Evolutionary conservation across 2,888 invertebrate species (phyloP).

Genomic region (Lagria hirta): DNA sequence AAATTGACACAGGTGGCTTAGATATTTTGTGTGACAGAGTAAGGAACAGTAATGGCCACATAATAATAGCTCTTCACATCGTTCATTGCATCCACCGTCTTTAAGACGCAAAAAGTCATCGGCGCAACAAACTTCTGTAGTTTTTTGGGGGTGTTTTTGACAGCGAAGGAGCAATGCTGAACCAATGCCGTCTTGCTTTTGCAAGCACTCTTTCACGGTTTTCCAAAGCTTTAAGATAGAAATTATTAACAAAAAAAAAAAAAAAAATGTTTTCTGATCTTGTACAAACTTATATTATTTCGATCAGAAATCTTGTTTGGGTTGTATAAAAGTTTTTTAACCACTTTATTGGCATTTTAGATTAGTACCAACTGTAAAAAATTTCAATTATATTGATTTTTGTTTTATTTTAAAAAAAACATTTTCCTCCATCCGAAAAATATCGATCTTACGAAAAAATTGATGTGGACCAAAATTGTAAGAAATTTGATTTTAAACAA

Average conservation of each 20-base stretch:
- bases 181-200: slow-evolving; percentile 58
- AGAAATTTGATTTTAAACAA: too few relatives aligned
- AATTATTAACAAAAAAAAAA: neutral
- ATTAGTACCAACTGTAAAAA: too few relatives aligned
- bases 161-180: slow-evolving; percentile 56
- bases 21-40: neutral
- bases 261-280: too few relatives aligned
- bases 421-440: too few relatives aligned
- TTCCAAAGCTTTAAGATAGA: slow-evolving; percentile 60
- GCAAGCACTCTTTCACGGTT: slow-evolving; percentile 56
- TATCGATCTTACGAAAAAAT: too few relatives aligned
- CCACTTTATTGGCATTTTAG: too few relatives aligned
- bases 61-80: neutral
- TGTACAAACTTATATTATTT: too few relatives aligned
- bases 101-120: slow-evolving; percentile 1
- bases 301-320: too few relatives aligned
- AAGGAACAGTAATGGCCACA: slow-evolving; percentile 3
- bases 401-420: too few relatives aligned
- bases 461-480: too few relatives aligned
- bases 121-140: neutral
- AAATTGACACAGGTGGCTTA: slow-evolving; percentile 2
- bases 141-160: slow-evolving; percentile 54
- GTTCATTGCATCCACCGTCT: neutral
- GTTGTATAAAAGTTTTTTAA: too few relatives aligned
- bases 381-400: too few relatives aligned